Conservation (phyloP, 2,113 vertebrate genomes). For the Elaphurus davidianus region DNA sequence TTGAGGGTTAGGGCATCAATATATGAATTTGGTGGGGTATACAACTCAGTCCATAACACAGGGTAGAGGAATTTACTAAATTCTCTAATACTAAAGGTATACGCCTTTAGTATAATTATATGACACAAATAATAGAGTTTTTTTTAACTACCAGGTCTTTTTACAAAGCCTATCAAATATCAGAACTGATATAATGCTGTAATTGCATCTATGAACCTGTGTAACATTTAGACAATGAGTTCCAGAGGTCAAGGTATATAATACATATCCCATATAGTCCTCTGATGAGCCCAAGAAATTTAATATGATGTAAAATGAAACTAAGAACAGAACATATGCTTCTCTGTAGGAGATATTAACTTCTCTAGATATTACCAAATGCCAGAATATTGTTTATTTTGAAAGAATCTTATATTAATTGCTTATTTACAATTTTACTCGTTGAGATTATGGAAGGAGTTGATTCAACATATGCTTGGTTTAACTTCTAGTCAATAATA, state of each 20-base stretch:
- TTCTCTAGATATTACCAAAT: conserved; percentile 72
- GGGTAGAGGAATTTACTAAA: too few species aligned
- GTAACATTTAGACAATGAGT: conserved; percentile 76
- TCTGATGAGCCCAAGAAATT: conserved; percentile 70
- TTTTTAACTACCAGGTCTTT: conserved; percentile 73
- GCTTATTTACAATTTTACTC: conserved; percentile 18
- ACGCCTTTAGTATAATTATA: conserved; percentile 72
- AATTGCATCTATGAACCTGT: conserved; percentile 74
- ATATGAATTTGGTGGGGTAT: too few species aligned
- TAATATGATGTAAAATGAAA: conserved; percentile 61
- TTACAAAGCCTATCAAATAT: conserved; percentile 72
- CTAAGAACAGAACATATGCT: conserved; percentile 67
- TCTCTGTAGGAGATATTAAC: conserved; percentile 71
- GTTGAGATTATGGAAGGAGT: background rate
- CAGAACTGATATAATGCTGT: conserved; percentile 68
- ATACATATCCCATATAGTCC: conserved; percentile 64
- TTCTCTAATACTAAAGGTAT: too few species aligned
- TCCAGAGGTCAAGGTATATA: conserved; percentile 70
- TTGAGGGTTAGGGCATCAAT: too few species aligned
- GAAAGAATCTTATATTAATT: conserved; percentile 15
- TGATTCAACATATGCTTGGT: background rate
- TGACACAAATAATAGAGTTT: conserved; percentile 70
- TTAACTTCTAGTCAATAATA: conserved; percentile 9
- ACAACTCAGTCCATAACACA: too few species aligned
- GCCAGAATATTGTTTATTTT: conserved; percentile 61